Evolutionary conservation across 2,888 invertebrate genomes (phyloP), one percentile per base, ranked within the genome.

Genomic region (Trachelus tabidus): DNA sequence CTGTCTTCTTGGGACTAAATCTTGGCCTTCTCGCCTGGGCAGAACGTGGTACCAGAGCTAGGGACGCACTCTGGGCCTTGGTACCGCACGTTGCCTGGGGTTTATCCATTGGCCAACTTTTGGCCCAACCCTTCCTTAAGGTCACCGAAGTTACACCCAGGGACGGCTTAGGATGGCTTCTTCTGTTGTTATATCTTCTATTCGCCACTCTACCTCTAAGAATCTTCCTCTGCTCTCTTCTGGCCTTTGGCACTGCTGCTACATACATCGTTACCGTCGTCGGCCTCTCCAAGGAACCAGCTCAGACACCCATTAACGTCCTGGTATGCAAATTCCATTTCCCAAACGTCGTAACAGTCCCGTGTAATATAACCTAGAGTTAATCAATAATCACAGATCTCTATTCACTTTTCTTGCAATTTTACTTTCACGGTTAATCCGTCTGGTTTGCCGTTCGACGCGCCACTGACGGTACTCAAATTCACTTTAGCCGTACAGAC

Each of bases 121-220:
- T 95, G 76, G 92, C 92, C 78, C 94, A 94, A 88, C 92, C 95
- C 83, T 94, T 94, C 87, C 92, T 95, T 81, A 94, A 94, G 88
- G 91, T 92, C 87, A 90, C 92, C 90, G 93, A 93, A 83, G 93
- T 94, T 82, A 93, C 93, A 73, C 93, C 94, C 34, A 93, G 95
- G 80, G 95, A 96, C 87, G 93, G 94, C 77, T 92, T 96, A 31
- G 95, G 95, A 40, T 96, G 96, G 96, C 93, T 94, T 35, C 92
- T 96, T 80, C 92, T 96, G 75, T 91, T 96, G 85, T 94, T 95
- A 86, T 96, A 96, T 89, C 92, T 96, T 75, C 94, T 95, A 75
- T 96, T 95, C 90, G 95, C 96, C 77, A 95, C 96, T 30, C 91
- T 96, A 83, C 96, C 96, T 0, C 92, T 96, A 79, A 93, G 95